phyloP scores from a whole-genome alignment of 2,797 vertebrate species.

The Fundulus diaphanus region DNA sequence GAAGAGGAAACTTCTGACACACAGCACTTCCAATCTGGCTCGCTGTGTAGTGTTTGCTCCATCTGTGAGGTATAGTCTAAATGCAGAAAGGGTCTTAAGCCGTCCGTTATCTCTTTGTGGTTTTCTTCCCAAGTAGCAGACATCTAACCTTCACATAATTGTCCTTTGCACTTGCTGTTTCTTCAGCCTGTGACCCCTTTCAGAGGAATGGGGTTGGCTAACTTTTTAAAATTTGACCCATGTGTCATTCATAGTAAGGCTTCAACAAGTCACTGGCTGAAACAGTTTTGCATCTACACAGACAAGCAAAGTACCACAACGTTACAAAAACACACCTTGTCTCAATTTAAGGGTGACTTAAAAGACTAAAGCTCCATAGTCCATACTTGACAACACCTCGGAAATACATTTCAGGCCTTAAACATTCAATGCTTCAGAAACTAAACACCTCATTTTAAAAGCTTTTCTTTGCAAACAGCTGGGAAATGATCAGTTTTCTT shows the following conservation, averaged over 20 bases:
- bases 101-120: too few species aligned
- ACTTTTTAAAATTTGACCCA: background rate
- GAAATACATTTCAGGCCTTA: background rate
- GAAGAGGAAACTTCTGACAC: constrained; percentile 4
- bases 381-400: background rate
- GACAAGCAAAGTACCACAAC: too few species aligned
- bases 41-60: constrained; percentile 76
- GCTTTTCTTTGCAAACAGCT: background rate
- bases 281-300: background rate
- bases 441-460: background rate
- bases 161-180: background rate
- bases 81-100: background rate
- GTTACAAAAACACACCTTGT: too few species aligned
- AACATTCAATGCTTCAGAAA: background rate
- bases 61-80: constrained; percentile 73
- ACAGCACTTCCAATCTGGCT: constrained; percentile 68
- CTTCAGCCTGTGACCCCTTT: background rate
- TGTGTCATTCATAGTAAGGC: background rate
- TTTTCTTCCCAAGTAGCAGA: background rate
- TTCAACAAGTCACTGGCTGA: background rate
- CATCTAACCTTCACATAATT: background rate
- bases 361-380: background rate
- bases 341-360: background rate
- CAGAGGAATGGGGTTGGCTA: background rate
- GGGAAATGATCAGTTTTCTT: background rate